Percentiles rank a stretch among this genome's conserved stretches.
phyloP scores from a whole-genome alignment of 2,113 vertebrate species.

The Lophochroa leadbeateri region DNA sequence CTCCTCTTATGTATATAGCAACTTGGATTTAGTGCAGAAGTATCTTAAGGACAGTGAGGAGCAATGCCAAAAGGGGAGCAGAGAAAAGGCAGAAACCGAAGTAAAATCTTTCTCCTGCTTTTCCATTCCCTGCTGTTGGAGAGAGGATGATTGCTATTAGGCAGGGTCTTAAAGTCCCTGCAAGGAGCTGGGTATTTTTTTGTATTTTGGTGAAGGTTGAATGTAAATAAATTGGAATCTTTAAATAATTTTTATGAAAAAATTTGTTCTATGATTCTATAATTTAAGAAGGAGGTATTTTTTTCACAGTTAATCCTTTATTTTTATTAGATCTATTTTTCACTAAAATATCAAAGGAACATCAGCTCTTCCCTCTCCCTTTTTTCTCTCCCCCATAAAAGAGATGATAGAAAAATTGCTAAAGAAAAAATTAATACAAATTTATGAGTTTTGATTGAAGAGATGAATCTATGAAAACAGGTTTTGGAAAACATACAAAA shows the following conservation, averaged over 20 bases:
- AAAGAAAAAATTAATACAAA: neutral
- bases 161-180: neutral
- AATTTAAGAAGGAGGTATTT: neutral
- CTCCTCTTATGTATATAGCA: neutral
- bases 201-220: neutral
- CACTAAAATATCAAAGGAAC: neutral
- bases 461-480: neutral
- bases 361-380: neutral
- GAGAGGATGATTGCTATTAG: neutral
- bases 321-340: neutral
- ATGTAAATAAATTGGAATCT: neutral
- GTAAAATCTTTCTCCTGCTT: neutral
- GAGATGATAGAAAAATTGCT: neutral
- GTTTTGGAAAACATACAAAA: neutral
- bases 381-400: neutral
- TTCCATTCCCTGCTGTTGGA: neutral
- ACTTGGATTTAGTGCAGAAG: neutral
- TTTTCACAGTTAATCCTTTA: neutral
- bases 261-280: neutral
- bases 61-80: neutral
- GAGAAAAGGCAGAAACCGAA: neutral
- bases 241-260: neutral
- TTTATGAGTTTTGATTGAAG: neutral
- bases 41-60: neutral
- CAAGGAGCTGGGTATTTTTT: rapidly evolving